phyloP scores from a whole-genome alignment of 1,140 invertebrate species.

The Hylaeus volcanicus region DNA sequence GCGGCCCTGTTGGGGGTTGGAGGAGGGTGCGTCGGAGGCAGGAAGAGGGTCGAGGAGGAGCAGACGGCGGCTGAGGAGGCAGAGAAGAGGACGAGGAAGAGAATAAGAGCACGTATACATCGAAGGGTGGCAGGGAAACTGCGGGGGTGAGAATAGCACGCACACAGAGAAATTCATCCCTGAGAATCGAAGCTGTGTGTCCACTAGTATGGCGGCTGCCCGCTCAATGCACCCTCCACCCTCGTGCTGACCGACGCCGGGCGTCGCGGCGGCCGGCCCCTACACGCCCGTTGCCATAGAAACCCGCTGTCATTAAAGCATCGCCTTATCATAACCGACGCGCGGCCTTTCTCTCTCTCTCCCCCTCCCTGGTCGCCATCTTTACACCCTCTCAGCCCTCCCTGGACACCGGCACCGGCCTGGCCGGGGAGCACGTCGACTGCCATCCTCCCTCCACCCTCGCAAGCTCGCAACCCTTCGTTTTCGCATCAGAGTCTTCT shows the following conservation, averaged over 20 bases:
- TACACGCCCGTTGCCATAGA: conserved; percentile 77
- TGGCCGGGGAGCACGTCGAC: conserved; percentile 60
- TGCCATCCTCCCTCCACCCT: conserved; percentile 59
- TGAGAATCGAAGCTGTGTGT: conserved; percentile 73
- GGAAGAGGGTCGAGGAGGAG: conserved; percentile 60
- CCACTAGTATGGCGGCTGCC: conserved; percentile 78
- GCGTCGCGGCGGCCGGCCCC: conserved; percentile 79
- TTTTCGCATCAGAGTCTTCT: conserved; percentile 49
- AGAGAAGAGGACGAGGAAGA: conserved; percentile 58
- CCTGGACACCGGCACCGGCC: conserved; percentile 24
- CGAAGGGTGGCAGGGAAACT: conserved; percentile 59
- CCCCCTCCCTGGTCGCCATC: conserved; percentile 75
- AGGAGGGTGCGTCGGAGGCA: conserved; percentile 8
- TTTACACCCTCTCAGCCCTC: conserved; percentile 73
- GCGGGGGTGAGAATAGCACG: conserved; percentile 61
- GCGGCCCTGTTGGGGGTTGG: conserved; percentile 39
- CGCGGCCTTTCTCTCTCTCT: conserved; percentile 71
- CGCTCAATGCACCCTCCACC: conserved; percentile 69
- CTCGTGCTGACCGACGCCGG: conserved; percentile 77
- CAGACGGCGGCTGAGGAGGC: conserved; percentile 47
- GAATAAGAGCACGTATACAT: conserved; percentile 61
- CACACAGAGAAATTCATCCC: conserved; percentile 76
- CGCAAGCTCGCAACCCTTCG: conserved; percentile 39
- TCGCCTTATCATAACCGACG: conserved; percentile 82
- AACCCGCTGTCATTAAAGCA: conserved; percentile 81